Evolutionary conservation across 2,797 vertebrate genomes (phyloP), one percentile per base, ranked within the genome.

Genomic region (Pelodytes ibericus): DNA sequence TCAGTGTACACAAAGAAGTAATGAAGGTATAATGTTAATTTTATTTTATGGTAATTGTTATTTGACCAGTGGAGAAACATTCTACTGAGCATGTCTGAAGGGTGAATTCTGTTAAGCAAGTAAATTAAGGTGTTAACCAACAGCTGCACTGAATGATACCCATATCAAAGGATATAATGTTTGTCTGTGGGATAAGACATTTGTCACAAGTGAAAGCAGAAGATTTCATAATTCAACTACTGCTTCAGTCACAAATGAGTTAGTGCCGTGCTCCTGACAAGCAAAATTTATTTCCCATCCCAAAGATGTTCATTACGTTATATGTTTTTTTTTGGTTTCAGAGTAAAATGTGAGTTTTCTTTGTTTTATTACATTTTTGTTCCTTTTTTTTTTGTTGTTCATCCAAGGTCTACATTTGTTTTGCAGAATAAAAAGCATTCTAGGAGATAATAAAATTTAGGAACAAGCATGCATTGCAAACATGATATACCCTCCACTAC

Each of bases 1-100:
- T 92, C 90, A 93, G 94, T 94, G 91, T 92, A 90, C 88, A 92
- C 90, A 67, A 65, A 94, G 91, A 83, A 90, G 89, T 89, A 92
- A 94, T 93, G 90, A 91, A 85, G 80, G 88, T 86, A 87, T 89
- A 90, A 92, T 88, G 89, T 82, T 88, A 89, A 85, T 87, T 87
- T 83, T 91, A 87, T 88, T 90, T 82, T 83, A 80, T 63, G 57
- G 2, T 89, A 91, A 91, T 90, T 88, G 90, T 88, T 91, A 89
- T 86, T 89, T 88, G 86, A 86, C 84, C 84, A 86, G 84, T 81
- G 60, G 71, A 83, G 83, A 77, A n/a, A 84, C 79, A 51, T 72
- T 72, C 71, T 44, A 64, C 56, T 80, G 53, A 78, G 74, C 85
- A 81, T 69, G 79, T 76, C 80, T 87, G 84, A 80, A 82, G 83